These are phyloP conservation scores for Liparis tanakae DNA, from an alignment of 2,797 vertebrate species.

Conservation along the genomic window DNA sequence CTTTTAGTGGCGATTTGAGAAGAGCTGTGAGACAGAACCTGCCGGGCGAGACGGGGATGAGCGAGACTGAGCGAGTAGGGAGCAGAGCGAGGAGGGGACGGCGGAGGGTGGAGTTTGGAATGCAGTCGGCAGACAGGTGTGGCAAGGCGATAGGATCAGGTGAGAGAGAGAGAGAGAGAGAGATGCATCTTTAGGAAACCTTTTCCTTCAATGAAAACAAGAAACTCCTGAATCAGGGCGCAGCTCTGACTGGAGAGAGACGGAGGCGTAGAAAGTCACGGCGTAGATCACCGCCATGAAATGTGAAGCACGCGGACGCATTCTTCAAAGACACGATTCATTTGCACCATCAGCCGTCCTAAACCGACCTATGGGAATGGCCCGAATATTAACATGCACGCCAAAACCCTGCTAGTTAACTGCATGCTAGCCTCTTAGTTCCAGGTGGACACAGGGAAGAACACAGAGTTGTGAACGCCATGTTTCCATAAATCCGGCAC, in stretches of 20 bases:
- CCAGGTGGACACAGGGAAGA: no score
- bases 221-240: conserved; percentile 2
- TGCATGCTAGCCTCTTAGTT: no score
- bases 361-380: no score
- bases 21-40: conserved; percentile 1
- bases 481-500: background rate
- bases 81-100: background rate
- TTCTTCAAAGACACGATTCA: background rate
- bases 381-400: no score
- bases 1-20: background rate
- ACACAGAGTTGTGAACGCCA: no score
- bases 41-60: background rate
- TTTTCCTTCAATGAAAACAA: background rate
- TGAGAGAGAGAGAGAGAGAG: background rate
- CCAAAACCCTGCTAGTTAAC: no score
- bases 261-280: background rate
- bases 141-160: background rate
- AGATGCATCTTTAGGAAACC: background rate
- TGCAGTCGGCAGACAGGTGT: conserved; percentile 34
- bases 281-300: background rate
- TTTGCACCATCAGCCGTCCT: no score
- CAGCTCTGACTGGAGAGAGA: background rate
- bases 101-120: conserved; percentile 16
- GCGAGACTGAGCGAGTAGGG: background rate
- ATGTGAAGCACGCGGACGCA: background rate